Evolutionary conservation across 2,888 invertebrate species (phyloP).

Genomic region (Ptychoptera contaminata): DNA sequence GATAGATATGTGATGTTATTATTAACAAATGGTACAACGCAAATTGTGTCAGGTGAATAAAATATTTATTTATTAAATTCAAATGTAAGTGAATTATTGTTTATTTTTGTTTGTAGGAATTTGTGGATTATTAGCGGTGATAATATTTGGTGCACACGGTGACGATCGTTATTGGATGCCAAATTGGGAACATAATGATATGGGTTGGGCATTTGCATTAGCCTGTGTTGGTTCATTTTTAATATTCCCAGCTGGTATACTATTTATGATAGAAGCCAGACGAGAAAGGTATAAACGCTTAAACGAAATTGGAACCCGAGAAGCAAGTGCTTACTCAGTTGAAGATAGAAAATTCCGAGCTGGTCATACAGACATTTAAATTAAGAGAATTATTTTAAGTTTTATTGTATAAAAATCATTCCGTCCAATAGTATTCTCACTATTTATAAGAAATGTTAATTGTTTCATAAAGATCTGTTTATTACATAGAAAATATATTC

Average conservation of each 20-base stretch:
- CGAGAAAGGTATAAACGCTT: slow-evolving; percentile 58
- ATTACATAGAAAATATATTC: no score
- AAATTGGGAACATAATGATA: slow-evolving; percentile 86
- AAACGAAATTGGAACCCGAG: slow-evolving; percentile 50
- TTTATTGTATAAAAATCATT: no score
- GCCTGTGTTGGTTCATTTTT: slow-evolving; percentile 64
- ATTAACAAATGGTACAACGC: slow-evolving; percentile 55
- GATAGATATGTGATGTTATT: slow-evolving; percentile 60
- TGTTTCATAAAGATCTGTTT: no score
- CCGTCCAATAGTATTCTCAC: no score
- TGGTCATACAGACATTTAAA: slow-evolving; percentile 58
- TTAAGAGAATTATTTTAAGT: not conserved
- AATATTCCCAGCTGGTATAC: slow-evolving; percentile 57
- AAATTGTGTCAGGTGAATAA: slow-evolving; percentile 46
- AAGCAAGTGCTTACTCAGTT: slow-evolving; percentile 48
- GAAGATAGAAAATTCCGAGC: slow-evolving; percentile 44
- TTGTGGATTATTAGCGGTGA: slow-evolving; percentile 67
- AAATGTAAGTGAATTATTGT: not conserved
- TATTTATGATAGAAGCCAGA: slow-evolving; percentile 72
- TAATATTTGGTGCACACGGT: slow-evolving; percentile 79
- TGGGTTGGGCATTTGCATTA: slow-evolving; percentile 87
- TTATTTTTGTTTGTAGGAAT: slow-evolving; percentile 37
- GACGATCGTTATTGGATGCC: slow-evolving; percentile 94
- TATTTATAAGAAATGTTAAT: no score
- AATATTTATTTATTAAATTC: not conserved